Evolutionary conservation across 2,888 invertebrate species (phyloP).

Genomic region (Catocala nupta): DNA sequence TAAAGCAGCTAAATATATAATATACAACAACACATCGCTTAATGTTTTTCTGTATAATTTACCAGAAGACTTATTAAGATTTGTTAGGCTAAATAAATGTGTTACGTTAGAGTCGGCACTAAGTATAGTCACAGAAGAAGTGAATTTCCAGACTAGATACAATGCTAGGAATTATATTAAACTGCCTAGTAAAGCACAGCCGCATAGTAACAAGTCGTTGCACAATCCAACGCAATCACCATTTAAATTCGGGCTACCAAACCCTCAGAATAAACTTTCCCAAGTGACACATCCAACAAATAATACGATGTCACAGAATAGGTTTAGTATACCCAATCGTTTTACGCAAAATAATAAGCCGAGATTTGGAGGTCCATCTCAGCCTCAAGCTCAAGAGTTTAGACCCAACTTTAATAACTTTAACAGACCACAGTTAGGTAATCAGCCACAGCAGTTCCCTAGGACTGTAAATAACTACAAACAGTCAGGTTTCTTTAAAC

Average conservation of each 20-base stretch:
- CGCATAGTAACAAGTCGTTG: not conserved
- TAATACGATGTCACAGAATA: no score
- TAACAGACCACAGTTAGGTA: no score
- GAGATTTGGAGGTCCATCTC: no score
- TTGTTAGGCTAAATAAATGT: constrained; percentile 14
- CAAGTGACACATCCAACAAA: no score
- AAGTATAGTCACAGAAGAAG: constrained; percentile 11
- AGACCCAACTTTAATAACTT: no score
- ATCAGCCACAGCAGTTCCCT: not conserved
- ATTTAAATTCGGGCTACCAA: no score
- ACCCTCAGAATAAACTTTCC: no score
- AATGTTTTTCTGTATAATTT: constrained; percentile 21
- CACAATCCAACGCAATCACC: not conserved
- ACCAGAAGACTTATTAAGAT: constrained; percentile 11
- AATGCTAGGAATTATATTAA: not conserved
- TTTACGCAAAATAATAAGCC: no score
- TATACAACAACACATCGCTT: constrained; percentile 8
- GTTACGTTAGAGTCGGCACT: constrained; percentile 6
- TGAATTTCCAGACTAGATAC: constrained; percentile 10
- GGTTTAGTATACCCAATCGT: no score
- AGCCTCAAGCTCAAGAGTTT: no score
- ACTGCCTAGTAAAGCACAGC: not conserved
- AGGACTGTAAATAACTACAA: constrained; percentile 1
- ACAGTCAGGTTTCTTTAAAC: constrained; percentile 7
- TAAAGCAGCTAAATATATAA: constrained; percentile 10